A percentile compares a stretch with the other conserved stretches of the same genome.
phyloP scores from a whole-genome alignment of 30 jellyfish, hydroid and myxozoan genomes.

The Hydractinia echinata region DNA sequence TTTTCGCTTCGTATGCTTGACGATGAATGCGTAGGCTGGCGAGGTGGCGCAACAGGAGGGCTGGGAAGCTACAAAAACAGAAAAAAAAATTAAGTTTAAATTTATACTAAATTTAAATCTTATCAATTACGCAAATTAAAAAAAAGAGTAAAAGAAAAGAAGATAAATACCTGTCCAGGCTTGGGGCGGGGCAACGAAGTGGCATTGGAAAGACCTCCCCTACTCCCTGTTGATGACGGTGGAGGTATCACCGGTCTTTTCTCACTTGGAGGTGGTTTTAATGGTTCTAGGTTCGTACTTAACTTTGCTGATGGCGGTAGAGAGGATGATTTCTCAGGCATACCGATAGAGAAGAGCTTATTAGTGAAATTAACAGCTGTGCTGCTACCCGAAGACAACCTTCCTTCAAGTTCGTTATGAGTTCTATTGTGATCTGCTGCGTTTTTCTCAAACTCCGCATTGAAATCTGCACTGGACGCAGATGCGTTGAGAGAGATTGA shows the following conservation, averaged over 20 bases:
- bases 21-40: constrained; percentile 1
- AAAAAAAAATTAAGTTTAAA: neutral
- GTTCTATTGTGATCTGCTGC: neutral
- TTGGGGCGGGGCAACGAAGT: constrained; percentile 32
- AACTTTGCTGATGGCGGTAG: neutral
- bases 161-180: constrained; percentile 24
- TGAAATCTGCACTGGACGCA: neutral
- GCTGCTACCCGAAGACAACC: neutral
- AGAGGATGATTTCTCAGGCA: neutral
- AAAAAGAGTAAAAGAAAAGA: neutral
- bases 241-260: neutral
- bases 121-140: neutral
- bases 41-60: constrained; percentile 35
- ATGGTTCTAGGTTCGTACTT: constrained; percentile 2
- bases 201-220: constrained; percentile 6
- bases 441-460: neutral
- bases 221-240: neutral
- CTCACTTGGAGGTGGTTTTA: constrained; percentile 29
- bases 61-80: neutral
- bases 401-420: neutral
- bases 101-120: neutral
- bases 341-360: too few species aligned
- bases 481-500: neutral
- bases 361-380: neutral
- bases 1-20: neutral